A percentile compares a stretch with the other conserved stretches of the same genome.
phyloP scores from a whole-genome alignment of 2,113 vertebrate species.

The Hippocampus zosterae region DNA sequence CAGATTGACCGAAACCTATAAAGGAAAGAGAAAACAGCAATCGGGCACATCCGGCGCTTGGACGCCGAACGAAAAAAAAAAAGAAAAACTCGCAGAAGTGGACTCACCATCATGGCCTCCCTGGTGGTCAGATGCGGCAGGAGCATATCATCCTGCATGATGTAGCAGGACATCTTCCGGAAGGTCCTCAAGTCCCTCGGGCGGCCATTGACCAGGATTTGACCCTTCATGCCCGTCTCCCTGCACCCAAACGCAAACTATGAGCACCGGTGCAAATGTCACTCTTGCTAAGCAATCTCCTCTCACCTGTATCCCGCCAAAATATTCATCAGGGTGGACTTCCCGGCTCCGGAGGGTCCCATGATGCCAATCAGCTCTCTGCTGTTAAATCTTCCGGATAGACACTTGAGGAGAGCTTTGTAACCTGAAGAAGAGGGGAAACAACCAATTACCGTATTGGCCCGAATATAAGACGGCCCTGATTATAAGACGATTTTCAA shows the following conservation, averaged over 20 bases:
- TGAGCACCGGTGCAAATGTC: background rate
- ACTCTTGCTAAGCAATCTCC: background rate
- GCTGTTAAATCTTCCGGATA: constrained; percentile 92
- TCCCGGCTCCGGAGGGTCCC: constrained; percentile 95
- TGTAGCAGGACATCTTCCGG: constrained; percentile 99
- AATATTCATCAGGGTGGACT: constrained; percentile 98
- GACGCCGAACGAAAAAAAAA: background rate
- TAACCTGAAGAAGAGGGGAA: constrained; percentile 74
- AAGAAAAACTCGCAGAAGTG: background rate
- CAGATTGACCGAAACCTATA: constrained; percentile 93
- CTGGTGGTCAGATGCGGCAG: constrained; percentile 87
- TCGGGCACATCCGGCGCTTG: background rate
- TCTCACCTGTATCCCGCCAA: constrained; percentile 95
- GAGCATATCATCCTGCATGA: constrained; percentile 99
- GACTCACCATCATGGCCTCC: constrained; percentile 96
- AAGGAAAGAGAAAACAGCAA: constrained; percentile 7
- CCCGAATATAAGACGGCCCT: too few species aligned
- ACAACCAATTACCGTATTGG: background rate
- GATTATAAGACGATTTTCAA: too few species aligned
- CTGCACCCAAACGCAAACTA: constrained; percentile 60
- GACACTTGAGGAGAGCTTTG: constrained; percentile 96
- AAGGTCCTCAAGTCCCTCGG: constrained; percentile 90
- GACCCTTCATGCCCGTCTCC: constrained; percentile 95
- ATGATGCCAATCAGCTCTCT: constrained; percentile 96
- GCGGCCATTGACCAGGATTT: constrained; percentile 89